Base-by-base conservation (phyloP, 2,888 invertebrate genomes). In the Phasia obesa region DNA sequence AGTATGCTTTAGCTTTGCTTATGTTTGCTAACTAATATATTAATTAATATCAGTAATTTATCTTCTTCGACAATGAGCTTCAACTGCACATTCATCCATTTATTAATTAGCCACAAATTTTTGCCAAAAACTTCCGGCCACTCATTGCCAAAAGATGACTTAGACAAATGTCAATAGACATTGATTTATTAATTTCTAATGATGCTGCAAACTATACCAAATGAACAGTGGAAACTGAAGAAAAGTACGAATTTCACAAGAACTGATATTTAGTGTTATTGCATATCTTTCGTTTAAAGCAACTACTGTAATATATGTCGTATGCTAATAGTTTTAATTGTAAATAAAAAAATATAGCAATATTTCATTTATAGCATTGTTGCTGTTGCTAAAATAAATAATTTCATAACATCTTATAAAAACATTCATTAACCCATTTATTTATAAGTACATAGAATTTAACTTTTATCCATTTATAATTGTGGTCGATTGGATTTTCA, bases 121-220 rank as follows among this genome's bases (percentile, higher is more conserved):
- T 59, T 76, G 42, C 49, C 42, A 49, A 69, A 81, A 67, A 60
- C 62, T 76, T 65, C 27, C 53, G 67, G 49, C 67, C 67, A 62
- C 42, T 73, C 62, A 49, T 23, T 60, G 47, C 17, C 47, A 59
- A 44, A 53, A 47, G 59, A 79, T 77, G 77, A 77, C 65, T 81
- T 38, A 27, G 60, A 73, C 57, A 65, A 83, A 79, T 67, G 78
- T 83, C 79, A 83, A 75, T 70, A 65, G 38, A 79, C 74, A 79
- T 83, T 83, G 83, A 83, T 83, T 83, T 83, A 83, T 83, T 75
- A 75, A 83, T 75, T 71, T 42, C 83, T 83, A 83, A 83, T 83
- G 83, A 83, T 67, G n/a, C 17, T 17, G 42, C 65, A 71, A 79
- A 53, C 51, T 42, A 57, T 17, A 71, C 4, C n/a, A 42, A 51